Percentiles rank a stretch among this genome's conserved stretches.
phyloP scores from a whole-genome alignment of 2,888 invertebrate genomes.

The Copidosoma aretas region DNA sequence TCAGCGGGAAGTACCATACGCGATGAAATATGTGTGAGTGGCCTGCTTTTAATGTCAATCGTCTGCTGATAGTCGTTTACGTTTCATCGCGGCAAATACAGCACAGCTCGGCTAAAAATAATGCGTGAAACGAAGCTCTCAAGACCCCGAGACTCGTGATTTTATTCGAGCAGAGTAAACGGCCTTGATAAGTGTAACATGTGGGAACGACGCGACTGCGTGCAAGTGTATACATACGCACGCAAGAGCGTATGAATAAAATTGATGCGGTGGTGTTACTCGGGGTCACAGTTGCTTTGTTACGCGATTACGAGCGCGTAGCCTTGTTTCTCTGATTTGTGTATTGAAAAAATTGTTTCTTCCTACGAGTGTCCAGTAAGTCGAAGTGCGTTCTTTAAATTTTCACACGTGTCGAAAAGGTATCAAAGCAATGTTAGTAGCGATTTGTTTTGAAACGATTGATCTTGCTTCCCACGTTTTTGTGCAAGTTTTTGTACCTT shows the following conservation, averaged over 20 bases:
- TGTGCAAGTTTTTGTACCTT: too few relatives aligned
- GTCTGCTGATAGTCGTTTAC: neutral
- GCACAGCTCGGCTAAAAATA: conserved; percentile 10
- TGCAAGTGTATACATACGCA: neutral
- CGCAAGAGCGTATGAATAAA: neutral
- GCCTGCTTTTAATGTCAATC: neutral
- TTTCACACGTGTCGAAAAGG: too few relatives aligned
- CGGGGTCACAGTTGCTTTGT: neutral
- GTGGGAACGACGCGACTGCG: too few relatives aligned
- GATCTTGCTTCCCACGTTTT: too few relatives aligned
- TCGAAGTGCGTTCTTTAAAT: too few relatives aligned
- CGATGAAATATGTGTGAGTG: too few relatives aligned
- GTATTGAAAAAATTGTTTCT: too few relatives aligned
- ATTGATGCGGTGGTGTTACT: neutral
- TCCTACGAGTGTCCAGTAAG: too few relatives aligned
- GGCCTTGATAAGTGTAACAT: neutral
- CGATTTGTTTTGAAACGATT: too few relatives aligned
- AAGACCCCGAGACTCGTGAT: conserved; percentile 3
- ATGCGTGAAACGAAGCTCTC: conserved; percentile 12
- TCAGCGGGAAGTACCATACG: too few relatives aligned
- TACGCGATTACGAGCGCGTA: neutral
- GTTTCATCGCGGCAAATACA: conserved; percentile 3
- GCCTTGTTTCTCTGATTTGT: too few relatives aligned
- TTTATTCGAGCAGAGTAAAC: neutral
- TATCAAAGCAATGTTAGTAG: too few relatives aligned